A percentile compares a stretch with the other conserved stretches of the same genome.
phyloP scores from a whole-genome alignment of 2,113 vertebrate species.

The Lagopus leucura region DNA sequence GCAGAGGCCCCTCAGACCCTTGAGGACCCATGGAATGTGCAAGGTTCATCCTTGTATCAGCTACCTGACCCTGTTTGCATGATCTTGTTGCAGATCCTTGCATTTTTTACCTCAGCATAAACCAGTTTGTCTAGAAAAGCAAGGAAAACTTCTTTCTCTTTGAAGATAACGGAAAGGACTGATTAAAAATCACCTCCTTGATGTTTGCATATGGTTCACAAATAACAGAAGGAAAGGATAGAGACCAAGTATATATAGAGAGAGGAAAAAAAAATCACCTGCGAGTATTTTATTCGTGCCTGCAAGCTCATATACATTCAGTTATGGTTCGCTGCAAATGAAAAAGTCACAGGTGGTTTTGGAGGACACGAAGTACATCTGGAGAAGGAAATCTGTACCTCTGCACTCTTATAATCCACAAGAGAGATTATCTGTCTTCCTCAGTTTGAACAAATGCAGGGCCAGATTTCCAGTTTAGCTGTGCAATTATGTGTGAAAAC shows the following conservation, averaged over 20 bases:
- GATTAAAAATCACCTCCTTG: conserved; percentile 41
- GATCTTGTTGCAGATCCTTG: neutral
- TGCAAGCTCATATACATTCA: neutral
- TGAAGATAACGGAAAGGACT: neutral
- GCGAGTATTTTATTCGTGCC: neutral
- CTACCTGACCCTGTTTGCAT: neutral
- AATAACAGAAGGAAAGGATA: conserved; percentile 6
- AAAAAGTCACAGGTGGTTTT: neutral
- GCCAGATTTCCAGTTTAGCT: neutral
- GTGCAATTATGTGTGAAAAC: neutral
- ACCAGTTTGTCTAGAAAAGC: neutral
- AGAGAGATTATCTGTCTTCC: neutral
- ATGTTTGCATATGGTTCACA: conserved; percentile 17
- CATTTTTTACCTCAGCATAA: neutral
- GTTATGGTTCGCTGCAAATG: neutral
- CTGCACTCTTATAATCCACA: neutral
- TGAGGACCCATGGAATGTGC: neutral
- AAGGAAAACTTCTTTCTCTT: neutral
- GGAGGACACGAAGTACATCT: conserved; percentile 1
- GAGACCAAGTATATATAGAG: neutral
- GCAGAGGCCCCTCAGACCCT: neutral
- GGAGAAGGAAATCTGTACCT: neutral
- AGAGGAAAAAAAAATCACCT: neutral
- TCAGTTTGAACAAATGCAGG: neutral
- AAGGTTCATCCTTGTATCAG: neutral